Conservation (phyloP, 2,797 vertebrate genomes). For the Loris lydekkerianus region DNA sequence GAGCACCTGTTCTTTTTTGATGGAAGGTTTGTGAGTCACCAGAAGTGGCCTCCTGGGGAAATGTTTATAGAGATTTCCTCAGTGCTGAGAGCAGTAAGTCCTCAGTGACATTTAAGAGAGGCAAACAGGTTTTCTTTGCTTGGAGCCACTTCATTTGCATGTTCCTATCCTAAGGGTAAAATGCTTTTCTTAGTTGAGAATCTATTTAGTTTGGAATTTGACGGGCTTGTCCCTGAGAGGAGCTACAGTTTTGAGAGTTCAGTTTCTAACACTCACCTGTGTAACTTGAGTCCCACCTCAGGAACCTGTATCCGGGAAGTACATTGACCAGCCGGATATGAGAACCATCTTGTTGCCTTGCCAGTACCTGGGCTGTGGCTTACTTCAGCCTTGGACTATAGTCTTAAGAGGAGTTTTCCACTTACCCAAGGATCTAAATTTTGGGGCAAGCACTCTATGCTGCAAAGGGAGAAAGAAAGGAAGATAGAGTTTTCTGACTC, state of each 20-base stretch:
- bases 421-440: neutral
- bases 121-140: conserved; percentile 24
- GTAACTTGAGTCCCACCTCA: neutral
- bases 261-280: accelerated
- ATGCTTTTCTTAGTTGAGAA: neutral
- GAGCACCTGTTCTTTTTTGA: accelerated
- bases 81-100: neutral
- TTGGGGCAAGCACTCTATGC: neutral
- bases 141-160: neutral
- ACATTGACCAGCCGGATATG: neutral
- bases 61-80: neutral
- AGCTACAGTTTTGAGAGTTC: neutral
- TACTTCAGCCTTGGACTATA: neutral
- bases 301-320: neutral
- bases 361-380: neutral
- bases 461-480: neutral
- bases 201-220: conserved; percentile 7
- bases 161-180: neutral
- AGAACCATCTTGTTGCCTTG: neutral
- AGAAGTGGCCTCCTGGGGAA: neutral
- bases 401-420: neutral
- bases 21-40: neutral
- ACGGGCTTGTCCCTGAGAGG: neutral
- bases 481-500: neutral
- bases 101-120: neutral